These are phyloP conservation scores for Drosophila mulleri DNA, from an alignment of 2,888 invertebrate genomes.

Conservation along the genomic window DNA sequence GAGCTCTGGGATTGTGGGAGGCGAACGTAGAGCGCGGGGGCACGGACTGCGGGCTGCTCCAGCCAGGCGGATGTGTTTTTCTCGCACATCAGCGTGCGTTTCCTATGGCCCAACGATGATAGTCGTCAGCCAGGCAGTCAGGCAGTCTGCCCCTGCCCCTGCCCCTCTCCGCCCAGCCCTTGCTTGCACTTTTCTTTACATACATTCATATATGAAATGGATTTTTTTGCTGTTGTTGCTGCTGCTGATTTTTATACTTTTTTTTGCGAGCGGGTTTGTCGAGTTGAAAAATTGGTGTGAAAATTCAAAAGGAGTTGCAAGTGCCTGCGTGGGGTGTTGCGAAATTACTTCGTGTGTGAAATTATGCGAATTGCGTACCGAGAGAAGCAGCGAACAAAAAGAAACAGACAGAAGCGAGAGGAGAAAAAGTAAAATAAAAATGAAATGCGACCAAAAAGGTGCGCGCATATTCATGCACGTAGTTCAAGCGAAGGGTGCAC, in stretches of 20 bases:
- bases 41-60: slow-evolving; percentile 37
- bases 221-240: slow-evolving; percentile 38
- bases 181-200: slow-evolving; percentile 25
- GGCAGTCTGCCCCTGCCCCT: too few species aligned
- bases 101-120: slow-evolving; percentile 75
- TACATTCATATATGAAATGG: slow-evolving; percentile 43
- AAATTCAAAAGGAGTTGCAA: slow-evolving; percentile 83
- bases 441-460: slow-evolving; percentile 64
- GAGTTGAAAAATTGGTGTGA: slow-evolving; percentile 84
- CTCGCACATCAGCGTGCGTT: slow-evolving; percentile 81
- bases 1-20: slow-evolving; percentile 20
- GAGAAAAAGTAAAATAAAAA: slow-evolving; percentile 27
- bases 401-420: slow-evolving; percentile 21
- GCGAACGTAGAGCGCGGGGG: slow-evolving; percentile 3
- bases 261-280: slow-evolving; percentile 70
- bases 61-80: slow-evolving; percentile 74
- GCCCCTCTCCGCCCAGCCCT: background rate
- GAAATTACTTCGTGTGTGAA: slow-evolving; percentile 82
- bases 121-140: slow-evolving; percentile 45
- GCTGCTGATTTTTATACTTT: slow-evolving; percentile 55
- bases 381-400: slow-evolving; percentile 7
- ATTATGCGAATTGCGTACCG: slow-evolving; percentile 81
- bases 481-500: slow-evolving; percentile 36
- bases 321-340: slow-evolving; percentile 74
- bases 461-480: slow-evolving; percentile 78